Conservation (phyloP, 2,113 vertebrate genomes). For the Oncorhynchus masou region DNA sequence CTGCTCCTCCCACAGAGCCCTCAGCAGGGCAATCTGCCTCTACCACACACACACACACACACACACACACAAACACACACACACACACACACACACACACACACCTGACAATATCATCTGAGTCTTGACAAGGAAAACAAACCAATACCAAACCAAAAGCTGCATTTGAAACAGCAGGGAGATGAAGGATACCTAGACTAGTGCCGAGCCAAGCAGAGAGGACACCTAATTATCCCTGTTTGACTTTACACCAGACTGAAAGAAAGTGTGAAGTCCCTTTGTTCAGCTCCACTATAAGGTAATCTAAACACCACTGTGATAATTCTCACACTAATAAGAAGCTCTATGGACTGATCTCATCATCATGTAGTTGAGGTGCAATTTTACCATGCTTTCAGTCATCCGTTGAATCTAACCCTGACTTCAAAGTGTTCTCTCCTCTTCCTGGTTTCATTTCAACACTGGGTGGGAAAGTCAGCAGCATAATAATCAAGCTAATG, state of each 20-base stretch:
- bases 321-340: conserved; percentile 24
- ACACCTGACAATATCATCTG: neutral
- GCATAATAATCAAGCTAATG: conserved; percentile 48
- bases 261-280: neutral
- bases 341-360: neutral
- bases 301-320: conserved; percentile 6
- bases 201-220: neutral
- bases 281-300: conserved; percentile 11
- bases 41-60: conserved; percentile 1
- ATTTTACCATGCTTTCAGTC: neutral
- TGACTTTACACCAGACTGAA: conserved; percentile 28
- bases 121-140: too few species aligned
- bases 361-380: too few species aligned
- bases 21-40: conserved; percentile 4
- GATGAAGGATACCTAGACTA: neutral
- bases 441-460: conserved; percentile 48
- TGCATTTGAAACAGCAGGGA: neutral
- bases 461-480: conserved; percentile 47
- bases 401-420: conserved; percentile 4
- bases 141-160: neutral
- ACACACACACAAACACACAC: conserved; percentile 9
- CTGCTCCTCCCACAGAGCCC: conserved; percentile 29
- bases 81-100: neutral
- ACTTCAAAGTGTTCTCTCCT: conserved; percentile 49
- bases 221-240: neutral